Evolutionary conservation across 2,888 invertebrate species (phyloP), one percentile per base, ranked within the genome.

Genomic region (Andrena fulva): DNA sequence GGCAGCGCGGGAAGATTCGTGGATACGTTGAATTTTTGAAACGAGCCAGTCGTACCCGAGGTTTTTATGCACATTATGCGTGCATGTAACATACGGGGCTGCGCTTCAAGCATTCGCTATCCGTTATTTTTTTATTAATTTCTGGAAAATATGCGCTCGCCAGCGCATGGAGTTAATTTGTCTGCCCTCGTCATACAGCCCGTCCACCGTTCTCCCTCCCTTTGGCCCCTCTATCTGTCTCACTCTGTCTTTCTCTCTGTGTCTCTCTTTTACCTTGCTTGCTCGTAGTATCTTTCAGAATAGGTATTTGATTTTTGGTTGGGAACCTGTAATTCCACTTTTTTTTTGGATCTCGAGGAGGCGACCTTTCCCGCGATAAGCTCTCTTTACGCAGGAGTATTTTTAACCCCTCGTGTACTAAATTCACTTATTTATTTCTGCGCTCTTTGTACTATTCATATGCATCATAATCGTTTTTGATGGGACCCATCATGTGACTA

Each of bases 121-220:
- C 60, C 77, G 81, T 62, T 77, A 76, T 82, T 82, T 82, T 84
- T 78, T 82, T 82, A 84, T 84, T 84, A 84, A 84, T 84, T 84
- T 79, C 78, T 42, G 64, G 56, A 79, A 82, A 84, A 82, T 78
- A 79, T 82, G 78, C 75, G 75, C 82, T 79, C 78, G 79, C 73
- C 73, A 54, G 72, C 62, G 77, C 80, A 69, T 48, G 52, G 73
- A 72, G 84, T 75, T 78, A 75, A 82, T 82, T 82, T 69, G 78
- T 82, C 84, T 72, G 77, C 63, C 68, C 75, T 74, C 71, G 71
- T 74, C 75, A 48, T 59, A 59, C 70, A 66, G 20, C 59, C 31
- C 67, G 60, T 72, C 74, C 73, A 67, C 50, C 78, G 8, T 42
- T n/a, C 59, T 42, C 59, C 54, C 50, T 20, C 24, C 42, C 4